Base-by-base conservation (phyloP, 1,140 invertebrate genomes). In the Telenomus remus region DNA sequence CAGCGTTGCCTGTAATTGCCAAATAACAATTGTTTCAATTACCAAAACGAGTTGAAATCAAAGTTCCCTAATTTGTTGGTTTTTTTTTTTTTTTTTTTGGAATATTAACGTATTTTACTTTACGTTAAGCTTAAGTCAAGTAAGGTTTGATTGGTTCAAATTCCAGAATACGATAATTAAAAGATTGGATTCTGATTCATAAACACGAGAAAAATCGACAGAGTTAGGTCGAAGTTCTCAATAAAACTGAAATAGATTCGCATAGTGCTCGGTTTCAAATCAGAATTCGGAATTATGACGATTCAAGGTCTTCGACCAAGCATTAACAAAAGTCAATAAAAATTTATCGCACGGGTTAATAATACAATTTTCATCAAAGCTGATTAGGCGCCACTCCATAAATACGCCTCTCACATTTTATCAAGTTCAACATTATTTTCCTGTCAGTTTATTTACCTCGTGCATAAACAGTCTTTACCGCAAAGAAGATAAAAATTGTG, bases 391-490 rank as follows among this genome's bases (percentile, higher is more conserved):
- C 42, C 11, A 54, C 46, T 69, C 56, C 44, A 69, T 69, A 60
- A 69, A 69, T 59, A 59, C 12, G 34, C 12, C 5, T 8, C 7
- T 34, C n/a, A 34, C 35, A 60, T 69, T n/a, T n/a, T 69, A 69
- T 60, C 65, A 60, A 69, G 56, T 69, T 69, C 47, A 60, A 69
- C 56, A 51, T 69, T n/a, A n/a, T n/a, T n/a, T 69, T 60, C 44
- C 48, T 54, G 50, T 43, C 11, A 43, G 65, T 60, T 60, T 69
- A 55, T 69, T 69, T 69, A 69, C 65, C 55, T 60, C 44, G 27
- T 27, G 27, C 7, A 42, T 55, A 68, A 51, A 59, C 43, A 68
- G 44, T 50, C 13, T 3, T 1, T 35, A 51, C 34, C 37, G 16
- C 15, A 3, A 49, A 60, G 35, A 8, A 54, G 39, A 37, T 49